Conservation (phyloP, 1,140 invertebrate species). For the Lepidurus couesii region DNA sequence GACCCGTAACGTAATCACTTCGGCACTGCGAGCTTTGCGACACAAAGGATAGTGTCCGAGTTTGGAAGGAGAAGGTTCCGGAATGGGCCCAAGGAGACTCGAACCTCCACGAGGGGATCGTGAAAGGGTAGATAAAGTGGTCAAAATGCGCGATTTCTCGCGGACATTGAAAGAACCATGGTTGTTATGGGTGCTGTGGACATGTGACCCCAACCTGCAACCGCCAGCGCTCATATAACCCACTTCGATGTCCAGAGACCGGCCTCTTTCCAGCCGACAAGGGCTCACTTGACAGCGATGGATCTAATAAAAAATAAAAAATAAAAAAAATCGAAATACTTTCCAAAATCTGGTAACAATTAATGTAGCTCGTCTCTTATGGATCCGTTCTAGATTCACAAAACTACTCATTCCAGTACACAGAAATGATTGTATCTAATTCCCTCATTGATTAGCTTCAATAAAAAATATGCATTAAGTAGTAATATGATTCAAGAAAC, state of each 20-base stretch:
- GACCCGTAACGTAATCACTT: slow-evolving; percentile 32
- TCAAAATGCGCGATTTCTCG: neutral
- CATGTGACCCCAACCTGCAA: neutral
- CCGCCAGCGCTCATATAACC: neutral
- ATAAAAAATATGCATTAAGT: too few relatives aligned
- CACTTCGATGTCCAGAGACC: neutral
- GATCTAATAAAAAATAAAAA: neutral
- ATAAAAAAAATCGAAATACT: neutral
- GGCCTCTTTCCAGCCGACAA: neutral
- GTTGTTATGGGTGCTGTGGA: neutral
- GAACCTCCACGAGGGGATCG: neutral
- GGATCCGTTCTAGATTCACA: too few relatives aligned
- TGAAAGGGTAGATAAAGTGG: neutral
- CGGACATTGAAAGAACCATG: neutral
- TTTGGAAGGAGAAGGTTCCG: neutral
- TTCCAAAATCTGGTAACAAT: neutral
- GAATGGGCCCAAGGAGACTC: slow-evolving; percentile 8
- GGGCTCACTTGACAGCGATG: slow-evolving; percentile 5
- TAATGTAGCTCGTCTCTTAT: too few relatives aligned
- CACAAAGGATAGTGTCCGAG: slow-evolving; percentile 6
- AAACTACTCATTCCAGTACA: too few relatives aligned
- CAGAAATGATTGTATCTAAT: too few relatives aligned
- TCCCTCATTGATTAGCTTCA: too few relatives aligned
- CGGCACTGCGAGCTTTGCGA: slow-evolving; percentile 32
- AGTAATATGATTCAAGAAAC: too few relatives aligned